These are phyloP conservation scores for Passer montanus DNA, from an alignment of 2,113 vertebrate species.

Conservation along the genomic window DNA sequence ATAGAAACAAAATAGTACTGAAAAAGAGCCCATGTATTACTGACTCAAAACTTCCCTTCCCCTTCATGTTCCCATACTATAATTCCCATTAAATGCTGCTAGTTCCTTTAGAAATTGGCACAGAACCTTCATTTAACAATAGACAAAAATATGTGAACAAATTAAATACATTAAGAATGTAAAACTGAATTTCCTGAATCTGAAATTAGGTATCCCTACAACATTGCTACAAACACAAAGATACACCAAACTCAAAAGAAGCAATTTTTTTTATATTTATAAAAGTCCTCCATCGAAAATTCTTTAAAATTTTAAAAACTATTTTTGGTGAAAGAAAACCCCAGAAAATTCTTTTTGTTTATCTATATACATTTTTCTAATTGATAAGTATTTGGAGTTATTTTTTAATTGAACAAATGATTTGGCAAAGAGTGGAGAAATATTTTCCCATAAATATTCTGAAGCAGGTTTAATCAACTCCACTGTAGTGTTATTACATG, in stretches of 20 bases:
- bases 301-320: not conserved
- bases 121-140: not conserved
- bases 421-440: not conserved
- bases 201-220: not conserved
- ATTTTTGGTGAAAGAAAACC: not conserved
- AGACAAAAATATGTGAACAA: not conserved
- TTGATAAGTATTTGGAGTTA: not conserved
- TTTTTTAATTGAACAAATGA: not conserved
- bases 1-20: not conserved
- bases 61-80: not conserved
- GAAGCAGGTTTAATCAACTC: not conserved
- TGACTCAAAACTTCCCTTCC: not conserved
- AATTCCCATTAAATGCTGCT: not conserved
- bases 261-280: rapidly evolving
- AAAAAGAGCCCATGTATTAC: not conserved
- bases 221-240: not conserved
- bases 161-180: not conserved
- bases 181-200: not conserved
- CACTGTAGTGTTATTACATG: not conserved
- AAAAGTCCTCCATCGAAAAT: not conserved
- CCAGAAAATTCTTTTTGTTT: not conserved
- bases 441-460: not conserved
- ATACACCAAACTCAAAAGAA: not conserved
- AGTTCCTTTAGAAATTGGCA: not conserved
- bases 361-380: not conserved